Conservation (phyloP, 2,888 invertebrate species). For the Xestia xanthographa region DNA sequence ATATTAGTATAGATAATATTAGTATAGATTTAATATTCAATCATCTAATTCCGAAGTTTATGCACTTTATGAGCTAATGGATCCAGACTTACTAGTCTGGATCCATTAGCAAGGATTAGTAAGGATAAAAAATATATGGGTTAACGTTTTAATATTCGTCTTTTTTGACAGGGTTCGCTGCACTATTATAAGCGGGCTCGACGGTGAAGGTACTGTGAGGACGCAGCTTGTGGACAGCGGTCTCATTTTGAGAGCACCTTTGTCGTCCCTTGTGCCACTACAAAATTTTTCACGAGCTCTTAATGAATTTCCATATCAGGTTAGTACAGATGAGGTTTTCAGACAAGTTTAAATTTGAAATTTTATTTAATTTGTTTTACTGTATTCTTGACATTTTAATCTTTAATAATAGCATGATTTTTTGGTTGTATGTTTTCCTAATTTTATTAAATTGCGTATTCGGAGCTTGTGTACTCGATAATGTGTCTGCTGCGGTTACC, state of each 20-base stretch:
- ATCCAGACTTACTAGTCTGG: too few species aligned
- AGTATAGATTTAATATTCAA: too few species aligned
- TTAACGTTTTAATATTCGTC: background rate
- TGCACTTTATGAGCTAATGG: too few species aligned
- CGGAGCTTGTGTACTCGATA: background rate
- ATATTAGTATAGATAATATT: too few species aligned
- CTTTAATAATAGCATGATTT: background rate
- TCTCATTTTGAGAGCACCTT: slow-evolving; percentile 85
- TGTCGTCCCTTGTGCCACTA: slow-evolving; percentile 86
- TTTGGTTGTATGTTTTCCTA: background rate
- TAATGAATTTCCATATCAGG: slow-evolving; percentile 90
- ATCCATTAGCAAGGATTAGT: too few species aligned
- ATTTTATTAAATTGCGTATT: background rate
- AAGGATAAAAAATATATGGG: background rate
- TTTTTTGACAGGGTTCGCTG: slow-evolving; percentile 83
- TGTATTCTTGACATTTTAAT: background rate
- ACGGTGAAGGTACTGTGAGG: slow-evolving; percentile 87
- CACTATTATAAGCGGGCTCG: slow-evolving; percentile 85
- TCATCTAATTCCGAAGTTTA: too few species aligned
- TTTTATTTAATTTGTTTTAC: background rate
- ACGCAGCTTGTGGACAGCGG: slow-evolving; percentile 88
- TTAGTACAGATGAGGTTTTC: slow-evolving; percentile 64
- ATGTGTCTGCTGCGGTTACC: background rate
- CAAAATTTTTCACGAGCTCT: slow-evolving; percentile 89
- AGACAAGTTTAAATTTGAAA: background rate